Evolutionary conservation across 1,140 invertebrate genomes (phyloP).

Genomic region (Papilio xuthus): DNA sequence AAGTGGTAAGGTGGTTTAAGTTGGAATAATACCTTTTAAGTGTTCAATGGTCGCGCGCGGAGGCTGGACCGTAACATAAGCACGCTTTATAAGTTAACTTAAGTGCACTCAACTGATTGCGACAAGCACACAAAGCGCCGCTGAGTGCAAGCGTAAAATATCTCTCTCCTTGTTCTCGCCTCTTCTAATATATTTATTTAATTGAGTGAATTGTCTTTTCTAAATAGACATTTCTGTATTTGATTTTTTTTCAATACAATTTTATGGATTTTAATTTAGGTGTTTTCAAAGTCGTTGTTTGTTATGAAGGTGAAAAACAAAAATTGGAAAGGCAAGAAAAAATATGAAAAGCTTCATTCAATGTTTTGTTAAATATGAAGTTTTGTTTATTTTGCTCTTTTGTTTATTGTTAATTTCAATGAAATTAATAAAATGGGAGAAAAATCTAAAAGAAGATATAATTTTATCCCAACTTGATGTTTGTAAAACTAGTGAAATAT

Average conservation of each 20-base stretch:
- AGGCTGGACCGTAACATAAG: conserved; percentile 12
- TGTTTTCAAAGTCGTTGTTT: not conserved
- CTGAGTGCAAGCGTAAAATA: conserved; percentile 20
- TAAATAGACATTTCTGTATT: not conserved
- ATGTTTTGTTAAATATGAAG: too few relatives aligned
- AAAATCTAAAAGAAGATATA: not conserved
- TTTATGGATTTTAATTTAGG: not conserved
- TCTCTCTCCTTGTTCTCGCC: not conserved
- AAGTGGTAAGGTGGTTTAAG: not conserved
- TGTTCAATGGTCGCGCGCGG: not conserved
- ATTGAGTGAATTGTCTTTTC: not conserved
- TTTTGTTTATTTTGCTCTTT: not conserved
- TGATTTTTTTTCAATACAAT: not conserved
- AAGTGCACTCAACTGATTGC: conserved; percentile 27
- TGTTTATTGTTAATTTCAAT: not conserved
- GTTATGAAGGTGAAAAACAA: too few relatives aligned
- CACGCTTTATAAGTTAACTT: conserved; percentile 23
- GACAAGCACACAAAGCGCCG: conserved; percentile 18
- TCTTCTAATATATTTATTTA: conserved; percentile 12
- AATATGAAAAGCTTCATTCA: too few relatives aligned
- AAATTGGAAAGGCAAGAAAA: too few relatives aligned
- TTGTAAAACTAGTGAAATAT: conserved; percentile 29
- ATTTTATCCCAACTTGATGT: not conserved
- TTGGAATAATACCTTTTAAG: conserved; percentile 12
- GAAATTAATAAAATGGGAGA: too few relatives aligned